These are phyloP conservation scores for Chionis minor DNA, from an alignment of 2,113 vertebrate genomes.

Conservation along the genomic window DNA sequence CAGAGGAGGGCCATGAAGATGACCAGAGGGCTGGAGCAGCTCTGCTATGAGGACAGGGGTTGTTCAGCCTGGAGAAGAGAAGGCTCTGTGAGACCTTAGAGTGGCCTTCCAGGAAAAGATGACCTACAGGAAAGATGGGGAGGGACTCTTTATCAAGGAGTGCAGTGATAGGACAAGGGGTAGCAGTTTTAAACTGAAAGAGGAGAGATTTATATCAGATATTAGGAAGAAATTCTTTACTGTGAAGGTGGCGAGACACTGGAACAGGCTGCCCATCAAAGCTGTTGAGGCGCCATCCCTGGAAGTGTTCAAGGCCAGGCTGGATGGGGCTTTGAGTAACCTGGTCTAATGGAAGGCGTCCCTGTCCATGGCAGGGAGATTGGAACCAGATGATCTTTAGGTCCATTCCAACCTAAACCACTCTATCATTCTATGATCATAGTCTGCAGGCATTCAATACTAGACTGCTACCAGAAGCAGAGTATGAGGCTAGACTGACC, in stretches of 20 bases:
- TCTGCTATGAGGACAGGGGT: too few relatives aligned
- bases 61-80: too few relatives aligned
- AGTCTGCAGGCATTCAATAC: background rate
- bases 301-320: background rate
- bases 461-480: background rate
- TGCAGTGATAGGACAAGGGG: too few relatives aligned
- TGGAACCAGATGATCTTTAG: background rate
- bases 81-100: too few relatives aligned
- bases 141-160: too few relatives aligned
- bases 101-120: too few relatives aligned
- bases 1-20: background rate
- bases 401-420: background rate
- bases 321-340: background rate
- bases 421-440: background rate
- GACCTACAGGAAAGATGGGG: too few relatives aligned
- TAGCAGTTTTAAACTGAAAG: too few relatives aligned
- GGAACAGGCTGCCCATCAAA: background rate
- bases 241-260: background rate
- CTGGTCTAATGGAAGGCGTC: background rate
- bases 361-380: background rate
- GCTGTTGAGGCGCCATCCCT: background rate
- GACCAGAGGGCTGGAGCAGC: background rate
- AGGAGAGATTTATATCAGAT: too few relatives aligned
- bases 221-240: background rate
- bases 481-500: background rate